Base-by-base conservation (phyloP, 2,797 vertebrate species). In the Enteromius radiatus region DNA sequence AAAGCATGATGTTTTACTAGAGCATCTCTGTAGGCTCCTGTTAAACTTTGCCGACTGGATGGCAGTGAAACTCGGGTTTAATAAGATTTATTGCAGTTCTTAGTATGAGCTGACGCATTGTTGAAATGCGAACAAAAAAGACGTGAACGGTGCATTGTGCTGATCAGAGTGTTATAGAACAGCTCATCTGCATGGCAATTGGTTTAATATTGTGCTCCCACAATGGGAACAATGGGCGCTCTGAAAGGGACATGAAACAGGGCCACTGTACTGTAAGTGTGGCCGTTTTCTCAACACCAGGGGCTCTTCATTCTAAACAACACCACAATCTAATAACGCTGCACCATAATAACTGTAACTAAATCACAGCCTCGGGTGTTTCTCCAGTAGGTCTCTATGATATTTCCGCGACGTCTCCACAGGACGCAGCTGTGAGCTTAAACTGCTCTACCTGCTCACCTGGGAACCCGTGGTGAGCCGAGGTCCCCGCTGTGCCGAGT, bases 21-120 rank as follows among this genome's bases (percentile, higher is more conserved):
- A 81, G 69, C 11, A n/a, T 54, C 65, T 63, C 12, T 61, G 28
- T 75, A 56, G 36, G 31, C 67, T 64, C 21, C 45, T 73, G 64
- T 36, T 84, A 43, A 74, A 70, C 75, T 82, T 78, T 21, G 70
- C 15, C 21, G n/a, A 31, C 41, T 63, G 54, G 73, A 80, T 67
- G 83, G 81, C n/a, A 70, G 49, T 88, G 69, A 87, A 88, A 91
- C 88, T 86, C 86, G 68, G 86, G 75, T 89, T 85, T 93, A 93
- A 94, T 92, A 90, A 92, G 92, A 93, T 93, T 93, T 91, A 90
- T 90, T 88, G 84, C 84, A 88, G 84, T 91, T 89, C 90, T 90
- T 82, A 83, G 85, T 38, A 85, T 90, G 91, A 91, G 92, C 77
- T 87, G 85, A 87, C 89, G 88, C 90, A 86, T 90, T 86, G 91